Percentiles rank a stretch among this genome's conserved stretches.
Evolutionary conservation across 2,888 invertebrate genomes (phyloP).

Genomic region (Polydrusus cervinus): DNA sequence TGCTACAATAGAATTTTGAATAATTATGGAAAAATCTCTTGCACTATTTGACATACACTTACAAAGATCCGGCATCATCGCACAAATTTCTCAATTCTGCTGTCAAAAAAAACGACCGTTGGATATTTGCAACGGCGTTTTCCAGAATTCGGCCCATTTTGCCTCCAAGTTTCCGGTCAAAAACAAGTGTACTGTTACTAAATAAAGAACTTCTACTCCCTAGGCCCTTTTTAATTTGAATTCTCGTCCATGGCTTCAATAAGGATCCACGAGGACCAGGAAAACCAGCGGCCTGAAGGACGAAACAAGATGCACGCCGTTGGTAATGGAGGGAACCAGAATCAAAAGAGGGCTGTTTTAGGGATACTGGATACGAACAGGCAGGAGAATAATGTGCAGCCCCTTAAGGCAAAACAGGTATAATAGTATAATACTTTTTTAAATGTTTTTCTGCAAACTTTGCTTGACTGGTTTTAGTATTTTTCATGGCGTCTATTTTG

Average conservation of each 20-base stretch:
- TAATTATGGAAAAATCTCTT: no score
- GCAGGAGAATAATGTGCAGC: slow-evolving; percentile 46
- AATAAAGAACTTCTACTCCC: neutral
- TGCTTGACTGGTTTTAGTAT: neutral
- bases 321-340: slow-evolving; percentile 53
- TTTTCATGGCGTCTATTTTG: slow-evolving; percentile 9
- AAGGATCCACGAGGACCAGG: slow-evolving; percentile 85
- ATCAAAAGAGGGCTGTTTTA: slow-evolving; percentile 77
- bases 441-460: neutral
- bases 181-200: slow-evolving; percentile 9
- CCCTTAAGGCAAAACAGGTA: slow-evolving; percentile 44
- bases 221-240: neutral
- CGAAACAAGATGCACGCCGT: slow-evolving; percentile 68
- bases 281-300: slow-evolving; percentile 76
- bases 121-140: slow-evolving; percentile 38
- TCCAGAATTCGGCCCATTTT: slow-evolving; percentile 41
- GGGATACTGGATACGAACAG: slow-evolving; percentile 73
- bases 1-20: no score
- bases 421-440: slow-evolving; percentile 10
- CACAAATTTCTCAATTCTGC: neutral
- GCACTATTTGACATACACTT: no score
- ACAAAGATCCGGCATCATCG: neutral
- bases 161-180: slow-evolving; percentile 37
- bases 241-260: slow-evolving; percentile 78
- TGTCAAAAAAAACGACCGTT: slow-evolving; percentile 50